Base-by-base conservation (phyloP, 2,888 invertebrate genomes). In the Lamellibrachia columna region DNA sequence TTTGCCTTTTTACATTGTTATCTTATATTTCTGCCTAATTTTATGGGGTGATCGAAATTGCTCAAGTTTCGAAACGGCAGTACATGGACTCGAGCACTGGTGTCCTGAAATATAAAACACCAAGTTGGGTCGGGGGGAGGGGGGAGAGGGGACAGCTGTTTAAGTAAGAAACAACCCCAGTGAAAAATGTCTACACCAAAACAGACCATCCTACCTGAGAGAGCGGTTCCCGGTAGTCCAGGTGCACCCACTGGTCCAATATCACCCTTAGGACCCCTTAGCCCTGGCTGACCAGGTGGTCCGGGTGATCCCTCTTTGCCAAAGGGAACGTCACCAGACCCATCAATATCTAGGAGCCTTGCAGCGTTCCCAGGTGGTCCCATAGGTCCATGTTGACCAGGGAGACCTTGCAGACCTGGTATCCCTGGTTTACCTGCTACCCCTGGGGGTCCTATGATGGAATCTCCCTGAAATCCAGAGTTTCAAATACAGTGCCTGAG, bases 301-400 rank as follows among this genome's bases (percentile, higher is more conserved):
- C 75, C 75, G 6, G 75, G 75, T n/a, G 22, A 2, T 75, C 75
- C 75, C 22, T 75, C 75, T 75, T 75, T 75, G 75, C 75, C 75
- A 22, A 75, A 75, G 22, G 75, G 75, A 75, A 75, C 22, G 22
- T 75, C 75, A 3, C 75, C 75, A 22, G 75, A 75, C 75, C 75
- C 75, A 3, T 75, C 75, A 75, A 75, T 22, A n/a, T 75, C 75
- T 11, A n/a, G 75, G 22, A 75, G n/a, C 2, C 0, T 90, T 22
- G 92, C 93, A 9, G 93, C 92, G n/a, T 22, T 52, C 22, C 93
- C 93, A 0, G 90, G 90, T 7, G n/a, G 90, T n/a, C 93, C 93
- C 52, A 91, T 7, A 6, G 52, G 52, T 3, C 93, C 93, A 7
- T 52, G 92, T 22, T 53, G 55, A n/a, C 93, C 93, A 52, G 92